Evolutionary conservation across 2,888 invertebrate species (phyloP).

Genomic region (Pharmacophagus antenor): DNA sequence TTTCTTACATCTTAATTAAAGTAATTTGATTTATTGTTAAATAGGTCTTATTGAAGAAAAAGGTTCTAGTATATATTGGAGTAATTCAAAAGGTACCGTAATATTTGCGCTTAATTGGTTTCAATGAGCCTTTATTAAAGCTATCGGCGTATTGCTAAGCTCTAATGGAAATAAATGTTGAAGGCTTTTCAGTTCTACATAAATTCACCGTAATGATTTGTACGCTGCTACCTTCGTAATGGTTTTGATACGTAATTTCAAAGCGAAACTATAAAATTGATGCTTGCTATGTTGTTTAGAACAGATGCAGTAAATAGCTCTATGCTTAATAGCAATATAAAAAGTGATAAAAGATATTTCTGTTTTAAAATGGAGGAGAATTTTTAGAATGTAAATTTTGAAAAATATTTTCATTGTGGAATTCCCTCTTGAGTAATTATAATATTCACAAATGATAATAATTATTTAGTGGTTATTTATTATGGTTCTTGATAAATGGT

Average conservation of each 20-base stretch:
- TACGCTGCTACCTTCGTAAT: slow-evolving; percentile 13
- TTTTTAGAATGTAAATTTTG: too few species aligned
- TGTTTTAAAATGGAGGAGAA: background rate
- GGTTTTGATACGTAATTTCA: slow-evolving; percentile 7
- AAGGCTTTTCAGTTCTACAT: slow-evolving; percentile 26
- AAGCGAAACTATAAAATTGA: slow-evolving; percentile 11
- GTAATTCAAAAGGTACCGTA: slow-evolving; percentile 21
- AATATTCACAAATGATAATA: too few species aligned
- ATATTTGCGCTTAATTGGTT: slow-evolving; percentile 27
- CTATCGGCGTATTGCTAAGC: slow-evolving; percentile 23
- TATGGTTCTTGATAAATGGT: too few species aligned
- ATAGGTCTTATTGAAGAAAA: slow-evolving; percentile 23
- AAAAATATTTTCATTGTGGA: too few species aligned
- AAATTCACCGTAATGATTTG: slow-evolving; percentile 26
- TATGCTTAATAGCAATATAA: background rate
- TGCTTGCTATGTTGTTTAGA: background rate
- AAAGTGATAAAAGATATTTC: background rate
- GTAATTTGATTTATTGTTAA: slow-evolving; percentile 19
- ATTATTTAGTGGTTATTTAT: too few species aligned
- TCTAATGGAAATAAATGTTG: slow-evolving; percentile 27
- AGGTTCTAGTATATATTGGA: slow-evolving; percentile 13
- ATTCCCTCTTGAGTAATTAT: too few species aligned
- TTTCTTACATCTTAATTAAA: slow-evolving; percentile 11
- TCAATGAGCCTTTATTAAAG: slow-evolving; percentile 27
- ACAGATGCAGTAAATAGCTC: background rate